phyloP scores from a whole-genome alignment of 2,888 invertebrate species.

The Plagodis pulveraria region DNA sequence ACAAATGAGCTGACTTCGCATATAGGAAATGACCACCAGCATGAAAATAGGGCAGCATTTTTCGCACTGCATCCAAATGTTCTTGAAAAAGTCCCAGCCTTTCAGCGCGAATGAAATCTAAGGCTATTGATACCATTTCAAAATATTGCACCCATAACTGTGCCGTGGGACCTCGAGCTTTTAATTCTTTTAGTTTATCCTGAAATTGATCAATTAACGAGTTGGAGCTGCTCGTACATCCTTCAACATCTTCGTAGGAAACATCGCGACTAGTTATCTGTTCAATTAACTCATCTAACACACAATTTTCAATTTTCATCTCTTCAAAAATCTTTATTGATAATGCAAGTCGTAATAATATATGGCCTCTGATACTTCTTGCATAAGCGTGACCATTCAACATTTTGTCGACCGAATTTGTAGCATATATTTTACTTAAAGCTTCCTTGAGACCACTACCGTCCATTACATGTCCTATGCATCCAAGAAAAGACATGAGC shows the following conservation, averaged over 20 bases:
- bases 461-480: no score
- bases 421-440: no score
- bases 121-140: constrained; percentile 49
- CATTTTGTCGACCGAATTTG: no score
- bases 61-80: constrained; percentile 45
- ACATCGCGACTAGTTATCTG: constrained; percentile 34
- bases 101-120: constrained; percentile 45
- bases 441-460: no score
- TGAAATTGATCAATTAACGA: background rate
- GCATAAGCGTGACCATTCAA: background rate
- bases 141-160: constrained; percentile 55
- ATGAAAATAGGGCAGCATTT: constrained; percentile 58
- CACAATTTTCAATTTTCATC: constrained; percentile 40
- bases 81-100: constrained; percentile 38
- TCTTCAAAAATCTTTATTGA: constrained; percentile 36
- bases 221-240: background rate
- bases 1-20: constrained; percentile 45
- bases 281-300: constrained; percentile 43
- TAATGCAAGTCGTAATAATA: constrained; percentile 35
- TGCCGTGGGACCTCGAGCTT: constrained; percentile 44
- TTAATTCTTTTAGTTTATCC: background rate
- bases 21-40: constrained; percentile 50
- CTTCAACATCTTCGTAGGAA: background rate
- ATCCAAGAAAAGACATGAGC: no score
- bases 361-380: background rate